Conservation (phyloP, 2,888 invertebrate species). For the Drosophila aldrichi region DNA sequence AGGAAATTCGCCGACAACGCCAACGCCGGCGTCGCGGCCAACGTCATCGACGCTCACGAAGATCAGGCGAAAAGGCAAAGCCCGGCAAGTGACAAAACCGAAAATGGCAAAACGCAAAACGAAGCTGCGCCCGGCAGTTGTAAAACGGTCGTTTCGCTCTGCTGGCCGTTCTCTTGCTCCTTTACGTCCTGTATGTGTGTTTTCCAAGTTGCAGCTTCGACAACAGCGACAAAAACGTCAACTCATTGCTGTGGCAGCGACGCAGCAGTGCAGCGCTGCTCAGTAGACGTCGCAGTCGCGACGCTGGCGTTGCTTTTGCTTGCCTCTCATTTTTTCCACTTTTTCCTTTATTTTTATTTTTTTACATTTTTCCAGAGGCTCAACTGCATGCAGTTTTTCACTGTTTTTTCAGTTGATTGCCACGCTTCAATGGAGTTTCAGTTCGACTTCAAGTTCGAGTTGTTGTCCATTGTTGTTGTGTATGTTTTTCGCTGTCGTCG, state of each 20-base stretch:
- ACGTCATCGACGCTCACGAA: conserved; percentile 26
- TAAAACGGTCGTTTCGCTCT: conserved; percentile 45
- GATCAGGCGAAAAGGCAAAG: conserved; percentile 41
- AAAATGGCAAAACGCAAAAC: conserved; percentile 42
- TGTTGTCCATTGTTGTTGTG: conserved; percentile 37
- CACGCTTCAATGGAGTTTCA: conserved; percentile 83
- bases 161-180: conserved; percentile 29
- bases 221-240: conserved; percentile 1
- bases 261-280: conserved; percentile 6
- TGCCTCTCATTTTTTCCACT: conserved; percentile 4
- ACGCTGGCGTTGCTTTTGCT: conserved; percentile 41
- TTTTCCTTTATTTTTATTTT: conserved; percentile 17
- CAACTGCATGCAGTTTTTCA: conserved; percentile 62
- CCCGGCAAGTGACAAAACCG: conserved; percentile 23
- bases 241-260: conserved; percentile 13
- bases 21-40: conserved; percentile 12
- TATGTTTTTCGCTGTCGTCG: conserved; percentile 12
- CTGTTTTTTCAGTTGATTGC: conserved; percentile 70
- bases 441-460: conserved; percentile 54
- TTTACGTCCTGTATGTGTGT: conserved; percentile 26
- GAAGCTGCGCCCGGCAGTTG: conserved; percentile 47
- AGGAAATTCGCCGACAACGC: conserved; percentile 7
- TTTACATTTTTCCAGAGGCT: conserved; percentile 47
- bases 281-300: conserved; percentile 21
- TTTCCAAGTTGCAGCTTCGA: conserved; percentile 28